Evolutionary conservation across 2,113 vertebrate species (phyloP).

Genomic region (Eptesicus fuscus): DNA sequence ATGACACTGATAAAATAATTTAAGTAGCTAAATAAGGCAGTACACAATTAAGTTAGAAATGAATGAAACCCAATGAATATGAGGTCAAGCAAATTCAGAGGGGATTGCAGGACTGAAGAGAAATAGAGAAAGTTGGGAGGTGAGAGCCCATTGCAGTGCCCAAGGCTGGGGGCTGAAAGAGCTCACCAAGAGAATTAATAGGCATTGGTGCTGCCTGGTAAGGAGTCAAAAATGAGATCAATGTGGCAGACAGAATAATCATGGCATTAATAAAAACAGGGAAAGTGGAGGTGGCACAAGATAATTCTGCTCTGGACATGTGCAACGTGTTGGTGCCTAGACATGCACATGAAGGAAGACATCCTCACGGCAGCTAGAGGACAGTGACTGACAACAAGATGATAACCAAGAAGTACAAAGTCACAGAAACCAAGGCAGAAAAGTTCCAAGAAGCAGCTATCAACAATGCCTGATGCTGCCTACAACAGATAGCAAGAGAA

Average conservation of each 20-base stretch:
- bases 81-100: not conserved
- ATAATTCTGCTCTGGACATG: not conserved
- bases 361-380: not conserved
- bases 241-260: not conserved
- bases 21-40: not conserved
- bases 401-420: slow-evolving; percentile 14
- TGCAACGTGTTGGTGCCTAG: not conserved
- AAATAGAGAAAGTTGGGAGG: not conserved
- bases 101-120: not conserved
- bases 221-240: not conserved
- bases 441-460: not conserved
- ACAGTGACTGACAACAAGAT: not conserved
- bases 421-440: not conserved
- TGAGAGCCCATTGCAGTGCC: not conserved
- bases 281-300: not conserved
- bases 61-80: too few species aligned
- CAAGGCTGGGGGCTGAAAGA: not conserved
- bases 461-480: not conserved
- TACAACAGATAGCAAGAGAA: not conserved
- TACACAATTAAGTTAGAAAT: not conserved
- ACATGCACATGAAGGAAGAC: not conserved
- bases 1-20: not conserved
- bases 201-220: not conserved
- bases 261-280: not conserved
- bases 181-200: not conserved